Conservation (phyloP, 2,113 vertebrate genomes). For the Xenus cinereus region DNA sequence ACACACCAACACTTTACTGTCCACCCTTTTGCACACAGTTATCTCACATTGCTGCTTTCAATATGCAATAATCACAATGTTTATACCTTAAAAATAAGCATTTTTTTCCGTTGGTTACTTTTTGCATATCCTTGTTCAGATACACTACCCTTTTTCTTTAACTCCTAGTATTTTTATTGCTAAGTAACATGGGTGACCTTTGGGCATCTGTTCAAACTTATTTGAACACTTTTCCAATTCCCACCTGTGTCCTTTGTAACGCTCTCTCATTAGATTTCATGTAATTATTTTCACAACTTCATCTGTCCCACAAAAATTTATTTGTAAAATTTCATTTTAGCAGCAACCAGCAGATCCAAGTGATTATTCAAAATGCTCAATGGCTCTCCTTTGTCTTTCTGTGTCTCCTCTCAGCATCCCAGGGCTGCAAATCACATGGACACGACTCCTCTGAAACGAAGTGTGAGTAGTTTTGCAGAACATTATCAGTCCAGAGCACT, state of each 20-base stretch:
- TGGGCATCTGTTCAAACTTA: slow-evolving; percentile 21
- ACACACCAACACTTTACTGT: background rate
- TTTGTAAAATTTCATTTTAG: background rate
- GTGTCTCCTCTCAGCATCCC: background rate
- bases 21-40: background rate
- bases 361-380: background rate
- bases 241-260: background rate
- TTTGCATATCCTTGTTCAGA: slow-evolving; percentile 4
- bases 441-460: background rate
- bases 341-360: background rate
- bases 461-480: background rate
- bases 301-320: slow-evolving; percentile 12
- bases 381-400: background rate
- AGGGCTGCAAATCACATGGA: background rate
- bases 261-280: slow-evolving; percentile 20
- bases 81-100: background rate
- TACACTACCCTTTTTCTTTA: background rate
- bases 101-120: background rate
- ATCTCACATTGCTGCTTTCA: background rate
- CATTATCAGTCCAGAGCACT: background rate
- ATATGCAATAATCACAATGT: background rate
- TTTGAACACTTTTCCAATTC: background rate
- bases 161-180: background rate
- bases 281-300: slow-evolving; percentile 21
- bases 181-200: slow-evolving; percentile 1